phyloP scores from a whole-genome alignment of 2,797 vertebrate genomes.

The Sylvilagus floridanus region DNA sequence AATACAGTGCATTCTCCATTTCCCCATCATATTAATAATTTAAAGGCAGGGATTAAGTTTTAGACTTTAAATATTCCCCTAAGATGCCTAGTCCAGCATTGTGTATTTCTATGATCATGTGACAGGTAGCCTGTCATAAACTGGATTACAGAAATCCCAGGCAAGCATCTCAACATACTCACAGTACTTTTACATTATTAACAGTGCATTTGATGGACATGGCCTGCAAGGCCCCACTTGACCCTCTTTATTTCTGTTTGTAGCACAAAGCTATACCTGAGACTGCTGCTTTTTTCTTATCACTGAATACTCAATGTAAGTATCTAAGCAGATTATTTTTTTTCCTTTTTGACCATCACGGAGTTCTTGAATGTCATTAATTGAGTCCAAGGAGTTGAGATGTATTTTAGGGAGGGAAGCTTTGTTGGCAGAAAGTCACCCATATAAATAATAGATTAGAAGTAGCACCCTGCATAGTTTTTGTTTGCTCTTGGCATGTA shows the following conservation, averaged over 20 bases:
- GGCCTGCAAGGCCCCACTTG: background rate
- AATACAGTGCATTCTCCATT: background rate
- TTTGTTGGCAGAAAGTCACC: background rate
- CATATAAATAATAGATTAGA: background rate
- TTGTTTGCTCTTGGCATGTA: background rate
- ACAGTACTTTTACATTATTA: background rate
- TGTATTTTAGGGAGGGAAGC: background rate
- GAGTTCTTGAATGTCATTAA: conserved; percentile 73
- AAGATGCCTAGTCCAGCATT: background rate
- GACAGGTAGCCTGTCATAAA: background rate
- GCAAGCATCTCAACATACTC: background rate
- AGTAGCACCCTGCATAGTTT: background rate
- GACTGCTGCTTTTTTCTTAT: background rate
- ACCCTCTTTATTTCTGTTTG: background rate
- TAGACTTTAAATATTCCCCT: background rate
- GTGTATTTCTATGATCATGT: background rate
- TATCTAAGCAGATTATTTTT: background rate
- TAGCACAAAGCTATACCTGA: background rate
- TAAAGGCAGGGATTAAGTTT: background rate
- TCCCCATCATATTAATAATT: background rate
- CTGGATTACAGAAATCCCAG: background rate
- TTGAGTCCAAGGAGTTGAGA: background rate
- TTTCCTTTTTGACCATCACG: background rate
- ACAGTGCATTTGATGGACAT: background rate
- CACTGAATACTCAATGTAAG: background rate